Percentiles rank a stretch among this genome's conserved stretches.
These are phyloP conservation scores for Melanotaenia nigrans DNA, from an alignment of 2,797 vertebrate species.

Conservation along the genomic window DNA sequence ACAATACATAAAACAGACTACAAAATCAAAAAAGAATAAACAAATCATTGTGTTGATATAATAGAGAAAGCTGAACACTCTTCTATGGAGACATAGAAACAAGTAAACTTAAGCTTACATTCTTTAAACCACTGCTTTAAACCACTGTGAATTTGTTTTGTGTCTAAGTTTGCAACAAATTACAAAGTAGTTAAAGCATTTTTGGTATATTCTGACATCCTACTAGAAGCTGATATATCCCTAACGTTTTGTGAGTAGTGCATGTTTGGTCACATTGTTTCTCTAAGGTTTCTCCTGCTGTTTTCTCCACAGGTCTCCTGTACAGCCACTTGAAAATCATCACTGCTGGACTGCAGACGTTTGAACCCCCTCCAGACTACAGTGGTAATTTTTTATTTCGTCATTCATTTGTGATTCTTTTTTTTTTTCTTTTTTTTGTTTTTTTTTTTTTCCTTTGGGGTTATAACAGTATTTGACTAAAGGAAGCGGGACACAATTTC, in stretches of 20 bases:
- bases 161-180: neutral
- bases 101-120: neutral
- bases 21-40: neutral
- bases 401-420: neutral
- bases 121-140: no score
- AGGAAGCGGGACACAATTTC: no score
- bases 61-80: no score
- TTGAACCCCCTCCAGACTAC: slow-evolving; percentile 84
- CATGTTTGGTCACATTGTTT: no score
- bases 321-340: slow-evolving; percentile 70
- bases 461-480: neutral
- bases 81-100: neutral
- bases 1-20: neutral
- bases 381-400: slow-evolving; percentile 79
- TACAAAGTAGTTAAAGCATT: neutral
- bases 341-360: slow-evolving; percentile 85
- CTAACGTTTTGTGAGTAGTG: neutral
- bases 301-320: slow-evolving; percentile 65
- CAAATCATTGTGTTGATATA: neutral
- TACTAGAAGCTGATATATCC: no score
- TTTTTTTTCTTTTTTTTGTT: no score
- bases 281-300: neutral
- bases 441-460: neutral
- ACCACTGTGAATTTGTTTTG: neutral
- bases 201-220: no score